These are phyloP conservation scores for Melieria omissa DNA, from an alignment of 2,888 invertebrate genomes.

Conservation along the genomic window DNA sequence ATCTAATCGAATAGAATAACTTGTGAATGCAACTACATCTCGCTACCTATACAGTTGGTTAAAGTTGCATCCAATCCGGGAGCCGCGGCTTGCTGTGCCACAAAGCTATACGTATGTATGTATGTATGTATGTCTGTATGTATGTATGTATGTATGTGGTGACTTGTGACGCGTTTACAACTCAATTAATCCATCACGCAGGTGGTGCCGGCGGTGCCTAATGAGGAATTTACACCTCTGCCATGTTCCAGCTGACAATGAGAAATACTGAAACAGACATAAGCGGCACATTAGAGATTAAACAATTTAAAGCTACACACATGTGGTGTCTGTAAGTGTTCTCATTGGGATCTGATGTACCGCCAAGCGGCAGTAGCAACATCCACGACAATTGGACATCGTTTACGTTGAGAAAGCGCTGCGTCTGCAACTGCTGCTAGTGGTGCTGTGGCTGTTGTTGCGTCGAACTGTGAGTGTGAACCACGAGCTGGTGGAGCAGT, in stretches of 20 bases:
- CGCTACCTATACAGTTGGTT: too few species aligned
- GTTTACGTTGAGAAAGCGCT: slow-evolving; percentile 17
- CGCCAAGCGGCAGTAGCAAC: slow-evolving; percentile 20
- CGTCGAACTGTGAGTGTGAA: background rate
- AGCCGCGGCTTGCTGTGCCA: too few species aligned
- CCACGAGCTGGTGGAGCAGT: too few species aligned
- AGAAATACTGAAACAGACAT: slow-evolving; percentile 41
- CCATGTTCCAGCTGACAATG: background rate
- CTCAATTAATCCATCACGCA: too few species aligned
- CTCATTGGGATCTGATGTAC: too few species aligned
- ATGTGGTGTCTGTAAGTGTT: slow-evolving; percentile 20
- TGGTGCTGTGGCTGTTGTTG: background rate
- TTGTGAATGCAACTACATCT: too few species aligned
- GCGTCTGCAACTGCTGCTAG: slow-evolving; percentile 2
- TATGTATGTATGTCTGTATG: background rate
- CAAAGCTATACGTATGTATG: background rate
- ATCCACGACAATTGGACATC: slow-evolving; percentile 13
- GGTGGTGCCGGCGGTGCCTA: background rate
- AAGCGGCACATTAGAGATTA: slow-evolving; percentile 60
- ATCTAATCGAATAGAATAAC: too few species aligned
- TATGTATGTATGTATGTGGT: background rate
- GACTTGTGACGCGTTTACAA: background rate
- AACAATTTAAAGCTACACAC: slow-evolving; percentile 58
- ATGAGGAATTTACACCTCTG: slow-evolving; percentile 10
- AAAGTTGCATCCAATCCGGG: too few species aligned